Evolutionary conservation across 1,140 invertebrate species (phyloP).

Genomic region (Frieseomelitta varia): DNA sequence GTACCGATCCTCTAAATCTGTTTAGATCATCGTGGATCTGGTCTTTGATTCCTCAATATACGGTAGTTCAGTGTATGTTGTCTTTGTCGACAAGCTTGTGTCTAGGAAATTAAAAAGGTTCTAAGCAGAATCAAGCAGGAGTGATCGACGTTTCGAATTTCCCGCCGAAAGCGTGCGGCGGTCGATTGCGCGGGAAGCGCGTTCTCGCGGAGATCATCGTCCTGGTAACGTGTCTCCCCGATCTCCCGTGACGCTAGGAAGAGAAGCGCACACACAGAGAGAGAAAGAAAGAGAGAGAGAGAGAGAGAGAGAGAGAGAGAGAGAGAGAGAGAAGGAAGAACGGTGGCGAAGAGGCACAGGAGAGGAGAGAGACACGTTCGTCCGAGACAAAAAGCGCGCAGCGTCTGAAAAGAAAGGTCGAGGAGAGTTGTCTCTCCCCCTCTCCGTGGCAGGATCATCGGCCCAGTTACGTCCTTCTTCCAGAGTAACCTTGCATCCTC

Average conservation of each 20-base stretch:
- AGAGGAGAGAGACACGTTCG: slow-evolving; percentile 41
- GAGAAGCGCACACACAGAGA: slow-evolving; percentile 1
- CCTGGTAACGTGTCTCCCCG: slow-evolving; percentile 61
- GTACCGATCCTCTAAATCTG: too few relatives aligned
- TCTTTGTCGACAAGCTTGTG: too few relatives aligned
- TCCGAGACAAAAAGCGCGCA: slow-evolving; percentile 58
- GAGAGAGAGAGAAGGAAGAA: too few relatives aligned
- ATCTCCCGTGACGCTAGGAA: slow-evolving; percentile 59
- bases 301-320: too few relatives aligned
- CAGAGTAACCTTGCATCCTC: slow-evolving; percentile 71
- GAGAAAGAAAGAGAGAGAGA: too few relatives aligned
- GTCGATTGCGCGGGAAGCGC: slow-evolving; percentile 23
- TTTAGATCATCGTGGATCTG: too few relatives aligned
- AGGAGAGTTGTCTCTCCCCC: slow-evolving; percentile 30
- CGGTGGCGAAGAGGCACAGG: not conserved
- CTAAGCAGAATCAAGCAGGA: not conserved
- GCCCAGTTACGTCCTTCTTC: slow-evolving; percentile 76
- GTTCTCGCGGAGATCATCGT: slow-evolving; percentile 62
- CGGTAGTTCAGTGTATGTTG: too few relatives aligned
- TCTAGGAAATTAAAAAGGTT: too few relatives aligned
- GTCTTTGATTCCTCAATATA: too few relatives aligned
- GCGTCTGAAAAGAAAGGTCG: slow-evolving; percentile 55
- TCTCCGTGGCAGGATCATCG: slow-evolving; percentile 71
- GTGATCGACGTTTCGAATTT: slow-evolving; percentile 21
- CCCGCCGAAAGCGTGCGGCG: slow-evolving; percentile 22